A percentile compares a stretch with the other conserved stretches of the same genome.
phyloP scores from a whole-genome alignment of 2,888 invertebrate genomes.

The Brachycybe producta region DNA sequence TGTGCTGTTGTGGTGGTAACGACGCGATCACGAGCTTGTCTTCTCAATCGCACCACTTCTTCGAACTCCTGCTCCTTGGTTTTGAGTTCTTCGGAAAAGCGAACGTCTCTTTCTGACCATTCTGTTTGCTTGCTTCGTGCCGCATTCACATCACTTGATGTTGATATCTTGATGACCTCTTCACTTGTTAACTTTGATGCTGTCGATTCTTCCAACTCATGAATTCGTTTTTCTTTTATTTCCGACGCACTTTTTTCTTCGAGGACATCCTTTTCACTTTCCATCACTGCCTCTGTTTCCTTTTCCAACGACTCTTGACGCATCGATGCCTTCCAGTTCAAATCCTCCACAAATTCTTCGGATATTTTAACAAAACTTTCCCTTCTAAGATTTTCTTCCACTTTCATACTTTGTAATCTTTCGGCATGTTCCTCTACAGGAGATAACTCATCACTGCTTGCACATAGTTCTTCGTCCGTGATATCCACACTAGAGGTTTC shows the following conservation, averaged over 20 bases:
- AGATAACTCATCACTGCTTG: slow-evolving; percentile 43
- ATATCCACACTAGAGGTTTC: slow-evolving; percentile 43
- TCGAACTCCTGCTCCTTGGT: slow-evolving; percentile 17
- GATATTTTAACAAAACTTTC: slow-evolving; percentile 28
- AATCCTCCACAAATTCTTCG: slow-evolving; percentile 10
- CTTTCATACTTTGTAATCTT: slow-evolving; percentile 9
- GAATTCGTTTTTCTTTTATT: neutral
- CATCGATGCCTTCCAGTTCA: slow-evolving; percentile 5
- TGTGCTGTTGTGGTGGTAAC: too few species aligned
- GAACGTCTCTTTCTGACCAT: neutral
- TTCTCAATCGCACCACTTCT: slow-evolving; percentile 11
- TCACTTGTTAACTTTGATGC: neutral
- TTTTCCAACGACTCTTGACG: neutral
- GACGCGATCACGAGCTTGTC: neutral
- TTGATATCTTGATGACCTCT: neutral
- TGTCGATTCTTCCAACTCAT: neutral
- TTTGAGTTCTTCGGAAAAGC: slow-evolving; percentile 10
- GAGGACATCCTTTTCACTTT: neutral
- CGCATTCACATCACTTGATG: neutral
- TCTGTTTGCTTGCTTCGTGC: neutral
- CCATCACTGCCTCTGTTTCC: neutral
- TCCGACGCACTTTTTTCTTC: neutral
- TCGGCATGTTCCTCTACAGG: slow-evolving; percentile 17
- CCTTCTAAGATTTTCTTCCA: slow-evolving; percentile 40
- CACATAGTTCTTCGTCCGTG: slow-evolving; percentile 51